Percentiles rank a stretch among this genome's conserved stretches.
phyloP scores from a whole-genome alignment of 37 sponge, comb jelly and placozoan species.

The Cladorhizidae sp. region DNA sequence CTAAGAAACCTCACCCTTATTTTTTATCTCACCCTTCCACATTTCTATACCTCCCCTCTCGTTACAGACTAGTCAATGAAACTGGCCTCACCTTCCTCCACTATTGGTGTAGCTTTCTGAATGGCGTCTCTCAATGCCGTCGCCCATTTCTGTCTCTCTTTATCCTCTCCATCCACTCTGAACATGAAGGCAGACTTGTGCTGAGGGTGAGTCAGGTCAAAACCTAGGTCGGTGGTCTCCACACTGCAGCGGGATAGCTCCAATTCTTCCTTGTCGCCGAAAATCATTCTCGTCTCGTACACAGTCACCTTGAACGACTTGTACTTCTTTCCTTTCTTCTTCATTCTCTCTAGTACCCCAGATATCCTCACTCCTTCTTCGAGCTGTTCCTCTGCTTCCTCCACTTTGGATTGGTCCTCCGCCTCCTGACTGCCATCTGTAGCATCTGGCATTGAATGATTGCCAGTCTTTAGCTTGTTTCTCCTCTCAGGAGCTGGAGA shows the following conservation, averaged over 20 bases:
- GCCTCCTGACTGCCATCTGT: not conserved
- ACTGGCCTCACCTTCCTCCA: constrained; percentile 8
- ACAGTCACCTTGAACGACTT: constrained; percentile 24
- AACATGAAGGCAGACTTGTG: constrained; percentile 29
- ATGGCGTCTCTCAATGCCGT: constrained; percentile 30
- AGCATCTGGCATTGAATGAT: not conserved
- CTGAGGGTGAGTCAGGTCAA: constrained; percentile 19
- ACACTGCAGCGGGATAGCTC: constrained; percentile 20
- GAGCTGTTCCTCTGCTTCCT: not conserved
- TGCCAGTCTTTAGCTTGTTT: not conserved
- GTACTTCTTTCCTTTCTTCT: not conserved
- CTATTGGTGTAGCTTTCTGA: constrained; percentile 17
- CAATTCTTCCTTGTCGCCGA: constrained; percentile 14
- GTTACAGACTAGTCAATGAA: too few relatives aligned
- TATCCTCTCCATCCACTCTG: constrained; percentile 18
- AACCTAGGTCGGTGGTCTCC: constrained; percentile 2
- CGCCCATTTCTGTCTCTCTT: constrained; percentile 27
- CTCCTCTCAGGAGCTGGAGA: not conserved
- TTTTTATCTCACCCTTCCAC: too few relatives aligned
- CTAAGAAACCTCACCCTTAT: too few relatives aligned
- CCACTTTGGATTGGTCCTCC: not conserved
- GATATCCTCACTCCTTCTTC: constrained; percentile 23
- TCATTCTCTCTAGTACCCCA: constrained; percentile 4
- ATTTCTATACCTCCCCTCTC: too few relatives aligned
- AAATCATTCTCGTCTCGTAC: not conserved